Evolutionary conservation across 2,888 invertebrate species (phyloP).

Genomic region (Cremastobaeus sp.): DNA sequence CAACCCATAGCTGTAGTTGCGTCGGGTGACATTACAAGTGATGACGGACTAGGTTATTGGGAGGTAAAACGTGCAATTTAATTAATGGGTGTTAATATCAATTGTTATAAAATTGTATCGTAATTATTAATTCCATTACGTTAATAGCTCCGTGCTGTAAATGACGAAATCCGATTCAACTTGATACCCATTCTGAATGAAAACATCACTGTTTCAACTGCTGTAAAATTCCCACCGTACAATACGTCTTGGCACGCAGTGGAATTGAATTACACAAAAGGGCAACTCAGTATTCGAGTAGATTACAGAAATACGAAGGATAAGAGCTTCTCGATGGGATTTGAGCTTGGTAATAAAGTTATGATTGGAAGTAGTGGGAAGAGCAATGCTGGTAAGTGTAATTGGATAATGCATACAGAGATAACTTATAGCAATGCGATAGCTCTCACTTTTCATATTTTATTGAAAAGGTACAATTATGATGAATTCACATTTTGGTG

Average conservation of each 20-base stretch:
- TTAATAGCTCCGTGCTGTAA: slow-evolving; percentile 85
- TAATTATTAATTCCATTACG: no score
- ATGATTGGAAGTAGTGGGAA: slow-evolving; percentile 90
- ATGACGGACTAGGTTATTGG: slow-evolving; percentile 89
- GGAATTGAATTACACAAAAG: slow-evolving; percentile 87
- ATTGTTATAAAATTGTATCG: no score
- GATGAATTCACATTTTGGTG: no score
- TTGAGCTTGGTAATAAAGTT: slow-evolving; percentile 85
- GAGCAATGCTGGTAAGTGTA: slow-evolving; percentile 78
- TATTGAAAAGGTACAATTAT: no score
- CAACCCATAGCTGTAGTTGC: slow-evolving; percentile 91
- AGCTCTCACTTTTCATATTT: no score
- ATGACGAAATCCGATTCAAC: slow-evolving; percentile 91
- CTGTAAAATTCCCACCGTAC: slow-evolving; percentile 88
- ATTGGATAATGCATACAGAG: no score
- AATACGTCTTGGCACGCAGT: slow-evolving; percentile 91
- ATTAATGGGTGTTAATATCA: no score
- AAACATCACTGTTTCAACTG: slow-evolving; percentile 87
- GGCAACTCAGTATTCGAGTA: slow-evolving; percentile 86
- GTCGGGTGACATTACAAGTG: slow-evolving; percentile 87
- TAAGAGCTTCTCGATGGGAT: slow-evolving; percentile 84
- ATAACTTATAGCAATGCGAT: no score
- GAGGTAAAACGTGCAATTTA: slow-evolving; percentile 81
- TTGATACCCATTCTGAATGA: slow-evolving; percentile 86
- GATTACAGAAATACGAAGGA: slow-evolving; percentile 86